These are phyloP conservation scores for Hartigia nigra DNA, from an alignment of 2,888 invertebrate species.

Conservation along the genomic window DNA sequence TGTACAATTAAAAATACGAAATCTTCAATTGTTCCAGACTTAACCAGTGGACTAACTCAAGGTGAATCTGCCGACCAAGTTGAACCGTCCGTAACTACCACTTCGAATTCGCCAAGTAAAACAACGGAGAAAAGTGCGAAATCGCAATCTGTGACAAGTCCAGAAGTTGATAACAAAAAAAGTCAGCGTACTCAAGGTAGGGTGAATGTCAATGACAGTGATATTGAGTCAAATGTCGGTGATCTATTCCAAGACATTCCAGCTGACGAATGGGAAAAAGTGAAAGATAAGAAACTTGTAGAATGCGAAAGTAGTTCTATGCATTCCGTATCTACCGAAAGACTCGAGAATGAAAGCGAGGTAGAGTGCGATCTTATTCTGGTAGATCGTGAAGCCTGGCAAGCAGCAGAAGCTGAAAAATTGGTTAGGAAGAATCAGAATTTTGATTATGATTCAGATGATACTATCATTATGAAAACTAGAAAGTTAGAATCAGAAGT, in stretches of 20 bases:
- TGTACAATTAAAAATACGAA: slow-evolving; percentile 34
- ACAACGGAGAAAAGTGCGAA: background rate
- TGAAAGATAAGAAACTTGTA: slow-evolving; percentile 10
- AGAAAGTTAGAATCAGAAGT: background rate
- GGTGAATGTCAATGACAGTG: slow-evolving; percentile 24
- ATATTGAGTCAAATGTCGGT: slow-evolving; percentile 28
- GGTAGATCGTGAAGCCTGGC: slow-evolving; percentile 33
- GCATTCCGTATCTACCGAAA: slow-evolving; percentile 24
- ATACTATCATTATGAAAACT: slow-evolving; percentile 34
- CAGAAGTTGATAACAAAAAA: background rate
- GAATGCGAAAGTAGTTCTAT: slow-evolving; percentile 17
- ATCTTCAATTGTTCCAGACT: slow-evolving; percentile 44
- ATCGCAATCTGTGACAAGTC: background rate
- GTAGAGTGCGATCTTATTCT: slow-evolving; percentile 38
- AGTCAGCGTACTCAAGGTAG: slow-evolving; percentile 9
- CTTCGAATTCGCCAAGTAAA: background rate
- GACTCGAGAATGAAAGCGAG: slow-evolving; percentile 34
- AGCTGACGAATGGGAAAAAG: slow-evolving; percentile 42
- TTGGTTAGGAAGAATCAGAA: slow-evolving; percentile 12
- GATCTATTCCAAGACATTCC: slow-evolving; percentile 48
- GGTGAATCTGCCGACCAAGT: slow-evolving; percentile 12
- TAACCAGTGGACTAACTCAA: slow-evolving; percentile 18
- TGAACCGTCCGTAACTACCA: background rate
- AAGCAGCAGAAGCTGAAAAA: slow-evolving; percentile 24
- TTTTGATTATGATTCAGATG: slow-evolving; percentile 44